phyloP scores from a whole-genome alignment of 2,888 invertebrate species.

The Cryptus armator region DNA sequence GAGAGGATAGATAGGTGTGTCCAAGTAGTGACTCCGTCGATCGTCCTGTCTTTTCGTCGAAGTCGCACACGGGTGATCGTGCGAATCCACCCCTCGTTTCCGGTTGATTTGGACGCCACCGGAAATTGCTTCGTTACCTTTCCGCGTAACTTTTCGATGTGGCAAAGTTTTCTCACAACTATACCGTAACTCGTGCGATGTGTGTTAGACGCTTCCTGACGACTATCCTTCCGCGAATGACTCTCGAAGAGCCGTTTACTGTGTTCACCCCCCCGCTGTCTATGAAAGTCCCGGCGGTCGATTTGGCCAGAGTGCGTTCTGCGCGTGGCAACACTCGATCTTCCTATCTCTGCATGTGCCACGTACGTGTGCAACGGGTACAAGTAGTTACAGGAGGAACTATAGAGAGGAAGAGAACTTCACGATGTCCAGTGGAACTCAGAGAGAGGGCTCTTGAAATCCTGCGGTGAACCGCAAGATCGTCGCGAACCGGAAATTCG shows the following conservation, averaged over 20 bases:
- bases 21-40: conserved; percentile 37
- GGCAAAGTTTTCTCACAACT: conserved; percentile 32
- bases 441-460: conserved; percentile 41
- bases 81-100: conserved; percentile 29
- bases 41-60: conserved; percentile 35
- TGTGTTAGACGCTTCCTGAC: not conserved
- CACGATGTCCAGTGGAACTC: conserved; percentile 19
- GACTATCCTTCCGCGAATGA: not conserved
- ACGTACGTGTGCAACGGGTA: not conserved
- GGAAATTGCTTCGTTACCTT: conserved; percentile 73
- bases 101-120: conserved; percentile 49
- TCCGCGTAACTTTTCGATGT: conserved; percentile 51
- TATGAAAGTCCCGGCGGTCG: not conserved
- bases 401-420: conserved; percentile 8
- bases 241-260: not conserved
- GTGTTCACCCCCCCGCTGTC: not conserved
- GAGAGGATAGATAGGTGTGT: conserved; percentile 1
- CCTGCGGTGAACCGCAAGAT: conserved; percentile 47
- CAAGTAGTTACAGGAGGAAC: not conserved
- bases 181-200: not conserved
- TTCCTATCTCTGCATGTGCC: conserved; percentile 4
- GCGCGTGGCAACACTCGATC: conserved; percentile 36
- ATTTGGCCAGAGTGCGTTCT: conserved; percentile 12
- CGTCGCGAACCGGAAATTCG: conserved; percentile 28
- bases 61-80: conserved; percentile 9